Evolutionary conservation across 2,113 vertebrate genomes (phyloP).

Genomic region (Heteronetta atricapilla): DNA sequence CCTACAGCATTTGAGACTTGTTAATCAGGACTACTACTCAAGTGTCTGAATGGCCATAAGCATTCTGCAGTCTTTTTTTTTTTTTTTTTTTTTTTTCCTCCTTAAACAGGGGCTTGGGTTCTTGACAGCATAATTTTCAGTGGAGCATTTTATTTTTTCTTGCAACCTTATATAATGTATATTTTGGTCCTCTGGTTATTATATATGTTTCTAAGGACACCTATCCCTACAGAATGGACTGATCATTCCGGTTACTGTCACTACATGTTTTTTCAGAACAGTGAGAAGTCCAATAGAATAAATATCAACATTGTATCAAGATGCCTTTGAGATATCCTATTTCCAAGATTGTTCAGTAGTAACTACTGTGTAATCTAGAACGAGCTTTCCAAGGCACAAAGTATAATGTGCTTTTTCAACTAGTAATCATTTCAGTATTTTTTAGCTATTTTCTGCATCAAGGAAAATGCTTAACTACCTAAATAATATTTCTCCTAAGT

Average conservation of each 20-base stretch:
- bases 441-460: neutral
- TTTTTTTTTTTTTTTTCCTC: too few species aligned
- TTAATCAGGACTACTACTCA: fast-evolving
- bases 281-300: neutral
- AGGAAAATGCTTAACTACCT: neutral
- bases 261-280: neutral
- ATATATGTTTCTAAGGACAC: neutral
- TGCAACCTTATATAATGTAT: neutral
- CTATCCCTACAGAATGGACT: neutral
- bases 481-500: neutral
- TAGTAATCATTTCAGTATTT: neutral
- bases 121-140: neutral
- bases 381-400: neutral
- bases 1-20: neutral
- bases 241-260: neutral
- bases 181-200: neutral
- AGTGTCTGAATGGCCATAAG: neutral
- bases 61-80: neutral
- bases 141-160: neutral
- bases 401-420: neutral
- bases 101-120: neutral
- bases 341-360: neutral
- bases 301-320: neutral
- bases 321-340: neutral
- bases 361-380: neutral